Conservation (phyloP, 2,797 vertebrate species). For the Enteromius fasciolatus region DNA sequence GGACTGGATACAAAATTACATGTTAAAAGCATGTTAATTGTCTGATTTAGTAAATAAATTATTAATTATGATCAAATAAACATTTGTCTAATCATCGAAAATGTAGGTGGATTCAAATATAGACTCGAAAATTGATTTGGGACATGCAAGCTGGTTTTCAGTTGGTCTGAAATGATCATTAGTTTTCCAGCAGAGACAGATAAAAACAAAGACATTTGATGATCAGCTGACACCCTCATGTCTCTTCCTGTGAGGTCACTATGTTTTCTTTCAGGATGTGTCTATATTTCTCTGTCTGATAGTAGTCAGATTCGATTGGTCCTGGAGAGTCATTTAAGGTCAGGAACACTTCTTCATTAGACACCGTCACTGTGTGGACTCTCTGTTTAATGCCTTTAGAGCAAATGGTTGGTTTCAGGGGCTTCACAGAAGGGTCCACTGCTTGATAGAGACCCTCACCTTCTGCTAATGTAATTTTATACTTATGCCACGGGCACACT, state of each 20-base stretch:
- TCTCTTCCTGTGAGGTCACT: slow-evolving; percentile 28
- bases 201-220: not conserved
- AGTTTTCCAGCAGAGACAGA: not conserved
- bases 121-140: not conserved
- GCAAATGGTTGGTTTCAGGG: slow-evolving; percentile 81
- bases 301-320: slow-evolving; percentile 85
- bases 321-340: slow-evolving; percentile 79
- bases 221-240: not conserved
- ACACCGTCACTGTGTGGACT: slow-evolving; percentile 82
- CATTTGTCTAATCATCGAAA: not conserved
- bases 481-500: slow-evolving; percentile 95
- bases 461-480: slow-evolving; percentile 89
- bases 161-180: not conserved
- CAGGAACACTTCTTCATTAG: slow-evolving; percentile 82
- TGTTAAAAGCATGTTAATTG: not conserved
- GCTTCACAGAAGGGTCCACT: slow-evolving; percentile 80
- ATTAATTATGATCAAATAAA: not conserved
- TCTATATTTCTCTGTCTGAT: slow-evolving; percentile 83
- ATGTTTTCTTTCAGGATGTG: slow-evolving; percentile 51
- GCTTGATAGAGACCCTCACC: slow-evolving; percentile 91
- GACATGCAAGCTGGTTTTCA: not conserved
- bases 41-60: not conserved
- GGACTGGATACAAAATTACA: not conserved
- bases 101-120: not conserved
- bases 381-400: slow-evolving; percentile 94